phyloP scores from a whole-genome alignment of 2,113 vertebrate species.

The Alosa alosa region DNA sequence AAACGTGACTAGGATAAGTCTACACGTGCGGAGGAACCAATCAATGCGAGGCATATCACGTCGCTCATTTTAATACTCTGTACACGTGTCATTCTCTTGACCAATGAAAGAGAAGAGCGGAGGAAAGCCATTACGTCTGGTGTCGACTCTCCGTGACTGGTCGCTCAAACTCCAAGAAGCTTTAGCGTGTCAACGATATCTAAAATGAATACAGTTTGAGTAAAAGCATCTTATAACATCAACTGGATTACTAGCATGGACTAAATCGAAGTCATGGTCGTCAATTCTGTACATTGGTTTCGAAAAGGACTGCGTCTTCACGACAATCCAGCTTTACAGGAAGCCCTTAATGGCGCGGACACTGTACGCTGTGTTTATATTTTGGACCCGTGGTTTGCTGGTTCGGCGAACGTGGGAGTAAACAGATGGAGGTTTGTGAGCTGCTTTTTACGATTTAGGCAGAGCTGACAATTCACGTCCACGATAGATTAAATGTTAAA shows the following conservation, averaged over 20 bases:
- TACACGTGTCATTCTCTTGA: constrained; percentile 27
- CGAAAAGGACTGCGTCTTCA: constrained; percentile 88
- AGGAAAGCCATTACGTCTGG: constrained; percentile 11
- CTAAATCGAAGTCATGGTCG: constrained; percentile 60
- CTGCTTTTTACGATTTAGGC: not conserved
- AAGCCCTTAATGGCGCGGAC: constrained; percentile 82
- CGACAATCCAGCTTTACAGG: constrained; percentile 88
- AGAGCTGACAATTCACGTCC: not conserved
- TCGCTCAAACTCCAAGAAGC: constrained; percentile 25
- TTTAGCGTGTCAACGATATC: not conserved
- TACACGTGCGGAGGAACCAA: constrained; percentile 43
- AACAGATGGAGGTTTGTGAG: constrained; percentile 88
- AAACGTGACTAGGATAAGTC: constrained; percentile 56
- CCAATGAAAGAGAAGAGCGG: constrained; percentile 41
- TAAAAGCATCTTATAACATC: not conserved
- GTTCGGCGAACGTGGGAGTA: constrained; percentile 89
- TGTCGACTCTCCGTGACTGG: not conserved
- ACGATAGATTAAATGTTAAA: not conserved
- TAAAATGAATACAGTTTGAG: not conserved
- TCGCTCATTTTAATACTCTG: constrained; percentile 36
- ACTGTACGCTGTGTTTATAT: constrained; percentile 91
- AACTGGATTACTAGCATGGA: constrained; percentile 25
- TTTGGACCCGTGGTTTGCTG: constrained; percentile 94
- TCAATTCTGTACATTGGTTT: constrained; percentile 91
- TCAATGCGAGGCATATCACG: not conserved